Evolutionary conservation across 2,888 invertebrate genomes (phyloP), one percentile per base, ranked within the genome.

Genomic region (Rutpela maculata): DNA sequence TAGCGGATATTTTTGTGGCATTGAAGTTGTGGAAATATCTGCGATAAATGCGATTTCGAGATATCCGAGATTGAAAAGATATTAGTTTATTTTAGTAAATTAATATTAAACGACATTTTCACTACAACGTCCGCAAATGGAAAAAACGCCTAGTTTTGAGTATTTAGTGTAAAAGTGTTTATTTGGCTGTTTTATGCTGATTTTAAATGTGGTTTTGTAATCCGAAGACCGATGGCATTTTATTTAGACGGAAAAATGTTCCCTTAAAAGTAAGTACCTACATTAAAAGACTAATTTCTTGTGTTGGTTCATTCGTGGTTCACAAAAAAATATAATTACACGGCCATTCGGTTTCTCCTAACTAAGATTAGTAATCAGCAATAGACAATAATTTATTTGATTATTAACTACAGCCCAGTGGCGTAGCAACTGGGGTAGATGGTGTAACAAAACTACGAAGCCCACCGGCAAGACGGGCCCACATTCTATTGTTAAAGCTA

Each of bases 151-250:
- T 43, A 43, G 43, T 15, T 15, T 11, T 12, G 43, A 12, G 15
- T 15, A 15, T 43, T 43, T 15, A 43, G 12, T 43, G 43, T 43
- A 15, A 0, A 43, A 11, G 38, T 43, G 43, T 43, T 43, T 6
- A n/a, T 15, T 50, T 50, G n/a, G 15, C n/a, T 5, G 50, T 50
- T 50, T 50, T 50, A n/a, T 50, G 1, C 31, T 35, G 31, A 6
- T 50, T 50, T 6, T n/a, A 50, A 50, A 50, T 50, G 50, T 50
- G 50, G 50, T 50, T 50, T n/a, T 50, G 50, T 50, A 50, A 50
- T n/a, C 6, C 50, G 50, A 50, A n/a, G n/a, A 12, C 50, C 50
- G 6, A 50, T 6, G n/a, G 15, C n/a, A 50, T 50, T n/a, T 50
- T n/a, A 4, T 15, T 50, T n/a, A n/a, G 50, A 7, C 50, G 50